phyloP scores from a whole-genome alignment of 2,888 invertebrate genomes.

The Rugalucina vietnamica region DNA sequence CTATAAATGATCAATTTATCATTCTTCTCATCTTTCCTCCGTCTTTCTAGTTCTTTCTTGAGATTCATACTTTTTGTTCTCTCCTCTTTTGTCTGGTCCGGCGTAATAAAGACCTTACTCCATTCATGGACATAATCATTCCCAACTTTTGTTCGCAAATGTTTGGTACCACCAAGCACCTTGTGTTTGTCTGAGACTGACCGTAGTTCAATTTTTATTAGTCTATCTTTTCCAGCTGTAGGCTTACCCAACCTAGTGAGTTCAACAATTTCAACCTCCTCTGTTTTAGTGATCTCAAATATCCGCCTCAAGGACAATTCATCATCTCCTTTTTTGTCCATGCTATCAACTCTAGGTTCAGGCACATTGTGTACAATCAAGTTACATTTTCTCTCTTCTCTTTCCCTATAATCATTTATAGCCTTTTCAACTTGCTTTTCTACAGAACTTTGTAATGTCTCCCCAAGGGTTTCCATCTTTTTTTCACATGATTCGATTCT shows the following conservation, averaged over 20 bases:
- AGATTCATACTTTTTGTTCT: not conserved
- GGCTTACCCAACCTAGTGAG: not conserved
- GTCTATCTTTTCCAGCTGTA: not conserved
- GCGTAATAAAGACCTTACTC: conserved; percentile 18
- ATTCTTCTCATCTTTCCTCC: not conserved
- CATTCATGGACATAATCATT: conserved; percentile 17
- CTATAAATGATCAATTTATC: conserved; percentile 5
- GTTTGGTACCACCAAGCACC: not conserved
- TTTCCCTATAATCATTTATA: not conserved
- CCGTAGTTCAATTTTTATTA: not conserved
- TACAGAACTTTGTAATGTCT: not conserved
- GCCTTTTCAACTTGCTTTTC: conserved; percentile 15
- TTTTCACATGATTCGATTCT: conserved; percentile 7
- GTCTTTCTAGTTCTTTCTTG: conserved; percentile 5
- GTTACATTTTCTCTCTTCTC: conserved; percentile 7
- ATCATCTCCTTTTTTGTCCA: conserved; percentile 8
- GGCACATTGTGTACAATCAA: conserved; percentile 12
- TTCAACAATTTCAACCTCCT: not conserved
- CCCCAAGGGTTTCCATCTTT: not conserved
- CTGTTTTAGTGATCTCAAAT: not conserved
- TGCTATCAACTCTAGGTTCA: not conserved
- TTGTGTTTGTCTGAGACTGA: conserved; percentile 3
- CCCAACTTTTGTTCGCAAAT: not conserved
- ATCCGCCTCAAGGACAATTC: not conserved
- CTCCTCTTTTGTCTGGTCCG: conserved; percentile 22